Evolutionary conservation across 2,888 invertebrate genomes (phyloP).

Genomic region (Bugulina stolonifera): DNA sequence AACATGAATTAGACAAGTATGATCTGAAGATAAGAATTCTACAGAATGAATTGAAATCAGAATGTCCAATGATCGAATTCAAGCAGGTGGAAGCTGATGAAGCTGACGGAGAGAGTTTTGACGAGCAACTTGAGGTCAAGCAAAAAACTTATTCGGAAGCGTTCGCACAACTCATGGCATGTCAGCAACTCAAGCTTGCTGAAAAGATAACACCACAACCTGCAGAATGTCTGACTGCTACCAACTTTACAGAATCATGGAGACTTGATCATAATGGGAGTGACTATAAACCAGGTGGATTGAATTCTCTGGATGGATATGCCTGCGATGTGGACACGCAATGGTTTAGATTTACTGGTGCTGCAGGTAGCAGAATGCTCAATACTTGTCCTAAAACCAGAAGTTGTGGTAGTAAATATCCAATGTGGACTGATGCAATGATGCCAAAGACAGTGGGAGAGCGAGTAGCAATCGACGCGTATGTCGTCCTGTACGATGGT

Average conservation of each 20-base stretch:
- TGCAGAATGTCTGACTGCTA: neutral
- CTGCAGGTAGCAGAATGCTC: neutral
- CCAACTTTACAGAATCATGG: neutral
- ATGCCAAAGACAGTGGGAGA: neutral
- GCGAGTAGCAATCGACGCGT: neutral
- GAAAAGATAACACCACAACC: too few species aligned
- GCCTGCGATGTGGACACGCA: neutral
- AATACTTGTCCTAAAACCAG: neutral
- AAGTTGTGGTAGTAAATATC: neutral
- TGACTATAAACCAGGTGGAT: neutral
- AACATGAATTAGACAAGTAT: neutral
- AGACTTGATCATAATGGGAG: neutral
- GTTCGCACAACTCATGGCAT: neutral
- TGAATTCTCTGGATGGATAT: neutral
- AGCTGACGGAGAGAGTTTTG: neutral
- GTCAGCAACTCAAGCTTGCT: neutral
- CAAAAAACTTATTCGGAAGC: neutral
- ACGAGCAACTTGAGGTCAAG: neutral
- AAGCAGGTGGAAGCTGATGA: neutral
- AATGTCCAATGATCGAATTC: neutral
- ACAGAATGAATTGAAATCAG: neutral
- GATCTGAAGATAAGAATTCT: neutral
- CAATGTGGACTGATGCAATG: neutral
- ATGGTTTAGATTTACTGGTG: neutral
- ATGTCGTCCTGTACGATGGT: neutral